Evolutionary conservation across 2,113 vertebrate species (phyloP).

Genomic region (Nestor notabilis): DNA sequence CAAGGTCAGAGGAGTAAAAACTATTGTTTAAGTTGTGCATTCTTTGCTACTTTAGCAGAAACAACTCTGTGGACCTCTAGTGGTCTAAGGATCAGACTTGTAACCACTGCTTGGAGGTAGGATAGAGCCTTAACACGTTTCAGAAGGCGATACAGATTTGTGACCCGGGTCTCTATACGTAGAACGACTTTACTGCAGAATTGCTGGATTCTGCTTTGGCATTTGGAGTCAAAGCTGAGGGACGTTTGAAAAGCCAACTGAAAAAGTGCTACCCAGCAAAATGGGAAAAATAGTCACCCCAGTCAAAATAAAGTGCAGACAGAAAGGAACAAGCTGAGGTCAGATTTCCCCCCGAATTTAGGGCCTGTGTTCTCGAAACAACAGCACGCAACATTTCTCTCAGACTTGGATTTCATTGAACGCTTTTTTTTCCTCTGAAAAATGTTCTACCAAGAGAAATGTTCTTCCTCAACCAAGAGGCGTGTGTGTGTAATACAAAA

Average conservation of each 20-base stretch:
- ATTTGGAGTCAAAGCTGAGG: background rate
- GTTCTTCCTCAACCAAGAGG: background rate
- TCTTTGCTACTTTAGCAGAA: conserved; percentile 15
- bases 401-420: background rate
- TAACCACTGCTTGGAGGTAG: background rate
- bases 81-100: conserved; percentile 24
- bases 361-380: background rate
- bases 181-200: background rate
- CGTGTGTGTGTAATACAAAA: background rate
- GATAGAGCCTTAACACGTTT: background rate
- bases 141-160: background rate
- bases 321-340: background rate
- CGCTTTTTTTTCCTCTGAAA: background rate
- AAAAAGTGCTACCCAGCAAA: background rate
- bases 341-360: background rate
- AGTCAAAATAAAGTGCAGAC: background rate
- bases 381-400: background rate
- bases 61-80: conserved; percentile 66
- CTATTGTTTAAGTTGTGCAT: background rate
- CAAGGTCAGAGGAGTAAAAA: background rate
- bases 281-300: background rate
- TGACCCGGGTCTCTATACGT: background rate
- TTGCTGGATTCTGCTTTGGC: background rate
- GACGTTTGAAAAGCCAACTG: background rate
- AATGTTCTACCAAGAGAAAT: conserved; percentile 25